These are phyloP conservation scores for Stenodema calcarata DNA, from an alignment of 2,888 invertebrate genomes.

Conservation along the genomic window DNA sequence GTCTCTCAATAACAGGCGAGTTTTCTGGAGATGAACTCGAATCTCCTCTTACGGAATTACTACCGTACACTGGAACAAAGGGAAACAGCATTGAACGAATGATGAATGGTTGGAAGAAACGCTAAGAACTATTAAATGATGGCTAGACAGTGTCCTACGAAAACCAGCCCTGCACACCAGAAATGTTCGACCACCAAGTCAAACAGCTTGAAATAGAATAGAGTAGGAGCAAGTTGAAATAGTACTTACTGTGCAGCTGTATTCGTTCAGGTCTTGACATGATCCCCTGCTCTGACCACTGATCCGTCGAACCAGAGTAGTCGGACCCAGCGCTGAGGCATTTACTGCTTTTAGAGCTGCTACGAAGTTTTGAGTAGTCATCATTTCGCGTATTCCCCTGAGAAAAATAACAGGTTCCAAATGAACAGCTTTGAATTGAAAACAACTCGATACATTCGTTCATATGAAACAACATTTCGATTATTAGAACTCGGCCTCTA, in stretches of 20 bases:
- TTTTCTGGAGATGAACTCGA: conserved; percentile 65
- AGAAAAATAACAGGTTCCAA: neutral
- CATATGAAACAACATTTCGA: too few relatives aligned
- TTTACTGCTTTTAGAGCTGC: conserved; percentile 57
- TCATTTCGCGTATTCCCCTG: conserved; percentile 57
- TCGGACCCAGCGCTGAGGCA: conserved; percentile 59
- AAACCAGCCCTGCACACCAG: too few relatives aligned
- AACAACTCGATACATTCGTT: too few relatives aligned
- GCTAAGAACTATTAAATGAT: too few relatives aligned
- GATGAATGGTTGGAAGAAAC: too few relatives aligned
- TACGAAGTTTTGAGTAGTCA: conserved; percentile 58
- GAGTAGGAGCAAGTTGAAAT: too few relatives aligned
- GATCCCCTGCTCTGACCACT: conserved; percentile 57
- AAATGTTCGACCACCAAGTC: too few relatives aligned
- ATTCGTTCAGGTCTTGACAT: conserved; percentile 53
- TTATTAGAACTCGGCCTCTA: too few relatives aligned
- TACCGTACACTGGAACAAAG: conserved; percentile 45
- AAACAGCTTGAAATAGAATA: too few relatives aligned
- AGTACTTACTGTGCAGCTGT: conserved; percentile 55
- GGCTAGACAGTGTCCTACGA: too few relatives aligned
- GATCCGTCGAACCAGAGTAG: conserved; percentile 59
- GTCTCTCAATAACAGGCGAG: conserved; percentile 64
- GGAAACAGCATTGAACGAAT: neutral
- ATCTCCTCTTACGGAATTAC: conserved; percentile 58
- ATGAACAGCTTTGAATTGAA: neutral